Conservation (phyloP, 2,888 invertebrate genomes). For the Ectemnius lituratus region DNA sequence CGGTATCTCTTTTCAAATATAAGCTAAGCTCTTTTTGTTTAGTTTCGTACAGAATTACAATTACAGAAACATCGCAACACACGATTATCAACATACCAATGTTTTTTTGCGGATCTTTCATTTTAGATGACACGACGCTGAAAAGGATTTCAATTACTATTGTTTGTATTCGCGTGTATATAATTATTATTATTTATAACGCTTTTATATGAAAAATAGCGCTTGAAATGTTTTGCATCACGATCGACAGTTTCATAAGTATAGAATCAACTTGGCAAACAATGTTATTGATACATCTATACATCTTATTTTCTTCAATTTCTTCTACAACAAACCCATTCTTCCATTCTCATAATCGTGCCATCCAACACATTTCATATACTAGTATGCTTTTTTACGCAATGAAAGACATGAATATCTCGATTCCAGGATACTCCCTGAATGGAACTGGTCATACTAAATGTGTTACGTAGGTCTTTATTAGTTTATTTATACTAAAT, state of each 20-base stretch:
- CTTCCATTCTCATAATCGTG: conserved; percentile 44
- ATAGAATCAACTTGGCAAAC: background rate
- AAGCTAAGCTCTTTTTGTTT: conserved; percentile 46
- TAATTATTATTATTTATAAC: too few relatives aligned
- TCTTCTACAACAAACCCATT: background rate
- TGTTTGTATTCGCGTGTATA: background rate
- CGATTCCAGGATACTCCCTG: conserved; percentile 1
- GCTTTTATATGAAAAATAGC: too few relatives aligned
- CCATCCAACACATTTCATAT: conserved; percentile 60
- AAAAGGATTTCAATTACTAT: conserved; percentile 10
- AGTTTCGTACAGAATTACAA: conserved; percentile 41
- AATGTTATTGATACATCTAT: background rate
- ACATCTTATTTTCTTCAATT: conserved; percentile 1
- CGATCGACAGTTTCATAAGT: background rate
- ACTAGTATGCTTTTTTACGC: conserved; percentile 42
- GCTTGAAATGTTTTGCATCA: too few relatives aligned
- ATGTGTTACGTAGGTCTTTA: background rate
- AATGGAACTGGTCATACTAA: conserved; percentile 32
- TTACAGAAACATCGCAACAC: conserved; percentile 49
- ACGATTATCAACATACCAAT: conserved; percentile 36
- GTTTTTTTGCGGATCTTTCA: conserved; percentile 42
- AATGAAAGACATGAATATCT: conserved; percentile 41
- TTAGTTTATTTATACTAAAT: conserved; percentile 14
- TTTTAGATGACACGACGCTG: conserved; percentile 58
- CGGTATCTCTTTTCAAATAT: conserved; percentile 47